Evolutionary conservation across 2,113 vertebrate species (phyloP), one percentile per base, ranked within the genome.

Genomic region (Mobula birostris): DNA sequence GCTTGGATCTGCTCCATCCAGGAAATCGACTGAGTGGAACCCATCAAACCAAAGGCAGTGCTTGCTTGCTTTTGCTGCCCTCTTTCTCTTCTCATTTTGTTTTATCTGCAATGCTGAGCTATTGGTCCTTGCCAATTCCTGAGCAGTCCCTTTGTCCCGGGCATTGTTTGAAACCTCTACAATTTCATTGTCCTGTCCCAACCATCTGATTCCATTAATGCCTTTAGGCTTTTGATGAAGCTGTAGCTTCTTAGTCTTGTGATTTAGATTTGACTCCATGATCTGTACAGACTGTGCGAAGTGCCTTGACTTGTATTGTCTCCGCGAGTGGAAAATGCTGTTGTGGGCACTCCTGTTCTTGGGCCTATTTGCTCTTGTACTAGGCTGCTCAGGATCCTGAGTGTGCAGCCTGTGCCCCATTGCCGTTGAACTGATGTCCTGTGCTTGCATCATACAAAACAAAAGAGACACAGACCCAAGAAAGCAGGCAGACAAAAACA

Each of bases 121-220:
- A 63, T 63, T 87, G 63, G 36, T 92, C 21, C 8, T 92, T 8
- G 17, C 68, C 40, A 32, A 72, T 27, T 70, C 72, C 63, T 40
- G 90, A 72, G 19, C 68, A 40, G 66, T 6, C 17, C 19, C 66
- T 27, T 15, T 63, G 29, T n/a, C 83, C 56, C 5, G 0, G 0
- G 0, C 56, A 0, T 87, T 24, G 27, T 4, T 58, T 70, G 88
- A 17, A 92, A 27, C 63, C 27, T n/a, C 63, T 70, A 92, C 15
- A n/a, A 92, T 92, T 24, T 92, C 90, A 92, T 92, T 92, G 66
- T 92, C 90, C 1, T 92, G 32, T 92, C 90, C 90, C 36, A 92
- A 19, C 61, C 63, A 40, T 32, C 40, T 92, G 19, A 40, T 27
- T 9, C 63, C 6, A 17, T 4, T 32, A 70, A 24, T 40, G 66